phyloP scores from a whole-genome alignment of 2,113 vertebrate genomes.

The Bos taurus region ARS-UCD2.0 NC_037328.1:92718001-92718500 shows the following conservation, averaged over 20 bases:
- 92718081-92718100: background rate
- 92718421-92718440: background rate
- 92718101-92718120: background rate
- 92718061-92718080: background rate
- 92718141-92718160: background rate
- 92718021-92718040: background rate
- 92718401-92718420: background rate
- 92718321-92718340: background rate
- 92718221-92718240: background rate
- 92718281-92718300: background rate
- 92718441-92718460: background rate
- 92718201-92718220: background rate
- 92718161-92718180: background rate
- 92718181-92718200: background rate
- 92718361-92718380: background rate
- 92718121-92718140: background rate
- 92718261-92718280: background rate
- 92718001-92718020: background rate
- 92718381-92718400: background rate
- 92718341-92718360: background rate
- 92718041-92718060: background rate
- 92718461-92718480: background rate
- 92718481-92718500: background rate
- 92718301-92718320: background rate
- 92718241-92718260: background rate